Evolutionary conservation across 2,888 invertebrate genomes (phyloP), one percentile per base, ranked within the genome.

Genomic region (Operophtera brumata): DNA sequence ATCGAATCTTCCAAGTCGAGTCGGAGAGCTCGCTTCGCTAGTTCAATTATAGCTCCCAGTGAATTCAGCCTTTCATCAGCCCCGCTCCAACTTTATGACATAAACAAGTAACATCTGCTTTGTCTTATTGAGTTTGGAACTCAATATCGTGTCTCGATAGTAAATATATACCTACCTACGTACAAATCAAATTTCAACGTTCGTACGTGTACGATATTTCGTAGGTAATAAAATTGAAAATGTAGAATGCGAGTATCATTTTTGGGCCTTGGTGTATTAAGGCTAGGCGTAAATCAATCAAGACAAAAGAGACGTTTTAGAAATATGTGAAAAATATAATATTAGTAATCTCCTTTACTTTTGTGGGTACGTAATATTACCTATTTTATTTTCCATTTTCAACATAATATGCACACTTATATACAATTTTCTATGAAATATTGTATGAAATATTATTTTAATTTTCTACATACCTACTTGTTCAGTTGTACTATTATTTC

Each of bases 111-210:
- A 82, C 84, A 83, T 82, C 81, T 80, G 83, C 77, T 79, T 76
- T 82, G 81, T 84, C 80, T 83, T 85, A 84, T 84, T 84, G 82
- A 82, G 83, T 84, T 83, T 77, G 65, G 65, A 84, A 82, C 78
- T 81, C 80, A 78, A 84, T 84, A 83, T 80, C 73, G 79, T 70
- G 70, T 78, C 73, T 67, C 79, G 70, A 78, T 78, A 73, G 73
- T 71, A 71, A 73, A 74, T 73, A 70, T 59, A 66, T 69, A 1
- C 26, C 8, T 26, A 8, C 8, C 6, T 26, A 69, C 64, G 66
- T 66, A 69, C 66, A 71, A 73, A 75, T 73, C 72, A 72, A 68
- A 75, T 74, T 69, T 67, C 64, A 50, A 48, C 62, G 64, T 57
- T 61, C 61, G 57, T 42, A 39, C 52, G 47, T 59, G 48, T 51